Evolutionary conservation across 2,113 vertebrate species (phyloP), one percentile per base, ranked within the genome.

Genomic region (Trematocara nigrifrons): DNA sequence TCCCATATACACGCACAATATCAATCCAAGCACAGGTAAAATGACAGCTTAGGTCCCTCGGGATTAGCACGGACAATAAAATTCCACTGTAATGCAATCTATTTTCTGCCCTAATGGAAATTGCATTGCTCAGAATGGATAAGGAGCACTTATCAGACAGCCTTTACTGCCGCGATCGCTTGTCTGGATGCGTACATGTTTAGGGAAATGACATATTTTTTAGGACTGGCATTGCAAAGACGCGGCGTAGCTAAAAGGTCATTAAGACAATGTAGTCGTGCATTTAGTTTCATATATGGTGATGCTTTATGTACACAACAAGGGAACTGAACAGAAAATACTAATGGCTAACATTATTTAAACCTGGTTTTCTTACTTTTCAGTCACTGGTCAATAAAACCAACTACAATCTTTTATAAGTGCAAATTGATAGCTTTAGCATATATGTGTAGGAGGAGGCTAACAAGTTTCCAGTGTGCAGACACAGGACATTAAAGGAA

Each of bases 51-150:
- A 12, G 29, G 33, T 79, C 61, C 54, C 71, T 82, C 79, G 8
- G 78, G 89, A 22, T 80, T 78, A 20, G 69, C 79, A 79, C 3
- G 69, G 54, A 35, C 80, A 78, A 47, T 80, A 66, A 81, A 83
- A 87, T 81, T 85, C 49, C 45, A 81, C 51, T 38, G 31, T 80
- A 84, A 87, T 77, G 9, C 74, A 83, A 79, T 88, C 66, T 56
- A 54, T 89, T 91, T 89, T 79, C 51, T 76, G 12, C 38, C 15
- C 33, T 87, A 78, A 91, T 89, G 56, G 71, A 76, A 86, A 91
- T 49, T 51, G 53, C 74, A 47, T 78, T 33, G 54, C 79, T 91
- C 83, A 87, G 81, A 91, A 81, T 83, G 31, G 80, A 81, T 35
- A 31, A 18, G 42, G 78, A 53, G 83, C 38, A 15, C 40, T 76